Base-by-base conservation (phyloP, 2,113 vertebrate species). In the Forbesichthys agassizii region DNA sequence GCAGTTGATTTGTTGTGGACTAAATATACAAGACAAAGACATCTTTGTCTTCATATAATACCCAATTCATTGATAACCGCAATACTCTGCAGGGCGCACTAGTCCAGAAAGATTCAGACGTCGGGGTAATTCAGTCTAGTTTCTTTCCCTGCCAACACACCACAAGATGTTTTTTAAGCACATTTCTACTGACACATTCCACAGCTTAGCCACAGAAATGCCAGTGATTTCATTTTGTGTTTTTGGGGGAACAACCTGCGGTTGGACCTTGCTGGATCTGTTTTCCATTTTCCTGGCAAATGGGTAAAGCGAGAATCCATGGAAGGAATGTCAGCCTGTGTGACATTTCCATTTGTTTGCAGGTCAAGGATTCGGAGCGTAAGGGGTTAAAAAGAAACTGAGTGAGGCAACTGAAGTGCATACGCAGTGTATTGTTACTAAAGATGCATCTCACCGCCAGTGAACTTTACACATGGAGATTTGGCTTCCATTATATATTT, bases 121-220 rank as follows among this genome's bases (percentile, higher is more conserved):
- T 42, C 0, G 36, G 51, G 42, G 12, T 18, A 20, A 9, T 14
- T 48, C 3, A 33, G 56, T 57, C 58, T 48, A 3, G 46, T 33
- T 58, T 18, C 13, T 74, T 61, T 51, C 47, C 53, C 36, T 10
- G 49, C 61, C 20, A 61, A 78, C 18, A 33, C 12, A 54, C 49
- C 72, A 63, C 60, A 69, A 63, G 57, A 68, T 69, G 65, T 64
- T 81, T 81, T 85, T 74, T 79, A 64, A 68, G 69, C 72, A 33
- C 74, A 58, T 77, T 64, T 74, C 18, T 55, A 64, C 73, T 27
- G 55, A 71, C 66, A 73, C 84, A 79, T 87, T 85, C 86, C 86
- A 80, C 75, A 74, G 73, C 71, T 66, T 53, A 60, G 71, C 87
- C 80, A 79, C 89, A 92, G 85, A 87, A 82, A 91, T 88, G 84